These are phyloP conservation scores for Heliocidaris erythrogramma DNA, from an alignment of 35 echinoderm and acorn worm species.

Conservation along the genomic window DNA sequence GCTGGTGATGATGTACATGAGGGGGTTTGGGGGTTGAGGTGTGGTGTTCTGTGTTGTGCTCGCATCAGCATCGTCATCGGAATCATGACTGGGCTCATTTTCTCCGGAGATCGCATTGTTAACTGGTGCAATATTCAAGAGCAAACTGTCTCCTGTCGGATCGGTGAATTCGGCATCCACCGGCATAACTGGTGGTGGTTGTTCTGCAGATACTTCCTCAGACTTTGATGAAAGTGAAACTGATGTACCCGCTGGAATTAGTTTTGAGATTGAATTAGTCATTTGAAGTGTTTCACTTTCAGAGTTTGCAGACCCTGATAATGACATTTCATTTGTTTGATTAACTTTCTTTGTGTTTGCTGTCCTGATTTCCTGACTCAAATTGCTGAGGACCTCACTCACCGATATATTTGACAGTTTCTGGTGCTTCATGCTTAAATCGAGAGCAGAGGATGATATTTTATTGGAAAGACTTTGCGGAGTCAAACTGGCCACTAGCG, in stretches of 20 bases:
- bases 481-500: too few relatives aligned
- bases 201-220: not conserved
- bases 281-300: too few relatives aligned
- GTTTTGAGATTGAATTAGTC: too few relatives aligned
- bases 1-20: slow-evolving; percentile 68
- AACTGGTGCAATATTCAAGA: slow-evolving; percentile 24
- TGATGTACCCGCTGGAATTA: too few relatives aligned
- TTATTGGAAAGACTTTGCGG: not conserved
- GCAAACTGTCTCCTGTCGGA: slow-evolving; percentile 5
- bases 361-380: not conserved
- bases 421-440: slow-evolving; percentile 3
- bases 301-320: not conserved
- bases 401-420: not conserved
- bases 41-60: not conserved
- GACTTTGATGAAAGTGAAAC: too few relatives aligned
- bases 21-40: slow-evolving; percentile 20
- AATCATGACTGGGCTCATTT: not conserved
- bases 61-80: not conserved
- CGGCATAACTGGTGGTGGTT: not conserved
- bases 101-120: not conserved
- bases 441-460: not conserved
- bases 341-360: not conserved
- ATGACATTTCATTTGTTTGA: not conserved
- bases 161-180: not conserved
- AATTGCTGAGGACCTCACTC: not conserved